Evolutionary conservation across 2,113 vertebrate species (phyloP), one percentile per base, ranked within the genome.

Genomic region (Chauna torquata): DNA sequence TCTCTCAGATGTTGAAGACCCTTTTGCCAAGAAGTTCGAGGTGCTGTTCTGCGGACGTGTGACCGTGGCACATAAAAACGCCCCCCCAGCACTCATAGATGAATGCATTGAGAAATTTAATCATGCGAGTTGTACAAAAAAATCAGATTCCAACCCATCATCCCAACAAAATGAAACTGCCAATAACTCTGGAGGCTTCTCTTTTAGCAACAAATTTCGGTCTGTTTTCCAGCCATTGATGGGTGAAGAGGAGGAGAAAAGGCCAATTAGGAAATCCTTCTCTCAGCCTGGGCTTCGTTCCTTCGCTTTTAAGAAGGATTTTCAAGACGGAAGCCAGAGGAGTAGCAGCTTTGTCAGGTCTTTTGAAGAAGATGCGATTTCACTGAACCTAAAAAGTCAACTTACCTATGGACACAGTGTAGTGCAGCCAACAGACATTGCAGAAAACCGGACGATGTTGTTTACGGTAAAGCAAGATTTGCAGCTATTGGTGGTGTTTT

Each of bases 81-180:
- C 99, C 11, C 99, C 99, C 0, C 99, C 99, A 0, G 99, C 99
- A 1, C 98, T 99, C 34, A 99, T 99, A 24, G 99, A 99, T 23
- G 99, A 99, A 96, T 99, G 99, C 97, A 99, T 99, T 3, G 99
- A 99, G 96, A 99, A 99, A 97, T 99, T 99, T 23, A 98, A 99
- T 68, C 98, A 96, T 71, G 96, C 98, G 42, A 98, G 98, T 38
- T 94, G 96, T 74, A 82, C 94, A 59, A 87, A 95, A 74, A 95
- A 87, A 4, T 57, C 95, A 2, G 97, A 96, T 28, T 54, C 28
- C 8, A 82, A 86, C 38, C 59, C 78, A 42, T 79, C 84, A 2
- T 42, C 97, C 59, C 95, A 92, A 50, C 94, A 95, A 47, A 69
- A 92, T 45, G 90, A 92, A 91, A 54, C 78, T 94, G 25, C 96